Evolutionary conservation across 2,113 vertebrate genomes (phyloP).

Genomic region (Myrmecophaga tridactyla): DNA sequence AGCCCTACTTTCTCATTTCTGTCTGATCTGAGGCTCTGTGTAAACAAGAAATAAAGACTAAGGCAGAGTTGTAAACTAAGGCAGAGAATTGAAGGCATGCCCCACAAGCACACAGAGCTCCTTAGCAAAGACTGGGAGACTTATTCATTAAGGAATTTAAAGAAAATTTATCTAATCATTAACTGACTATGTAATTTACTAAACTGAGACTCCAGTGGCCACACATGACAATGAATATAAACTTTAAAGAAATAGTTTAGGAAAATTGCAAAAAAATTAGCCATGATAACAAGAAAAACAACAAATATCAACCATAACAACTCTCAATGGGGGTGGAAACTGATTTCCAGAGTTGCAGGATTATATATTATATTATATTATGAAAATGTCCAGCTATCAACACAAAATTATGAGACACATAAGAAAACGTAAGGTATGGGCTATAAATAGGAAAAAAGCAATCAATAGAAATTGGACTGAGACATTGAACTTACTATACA

Average conservation of each 20-base stretch:
- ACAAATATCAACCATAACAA: neutral
- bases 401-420: neutral
- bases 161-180: too few relatives aligned
- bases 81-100: neutral
- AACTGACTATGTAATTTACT: neutral
- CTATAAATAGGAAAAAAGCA: neutral
- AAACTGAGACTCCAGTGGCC: neutral
- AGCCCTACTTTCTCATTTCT: too few relatives aligned
- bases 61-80: neutral
- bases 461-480: neutral
- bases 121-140: neutral
- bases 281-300: neutral
- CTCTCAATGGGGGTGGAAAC: neutral
- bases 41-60: too few relatives aligned
- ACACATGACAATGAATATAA: neutral
- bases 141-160: neutral
- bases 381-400: too few relatives aligned
- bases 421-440: neutral
- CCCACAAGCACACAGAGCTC: neutral
- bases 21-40: too few relatives aligned
- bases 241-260: neutral
- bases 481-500: neutral
- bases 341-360: neutral
- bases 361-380: neutral
- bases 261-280: neutral